Conservation (phyloP, 2,113 vertebrate species). For the Bostrychus sinensis region DNA sequence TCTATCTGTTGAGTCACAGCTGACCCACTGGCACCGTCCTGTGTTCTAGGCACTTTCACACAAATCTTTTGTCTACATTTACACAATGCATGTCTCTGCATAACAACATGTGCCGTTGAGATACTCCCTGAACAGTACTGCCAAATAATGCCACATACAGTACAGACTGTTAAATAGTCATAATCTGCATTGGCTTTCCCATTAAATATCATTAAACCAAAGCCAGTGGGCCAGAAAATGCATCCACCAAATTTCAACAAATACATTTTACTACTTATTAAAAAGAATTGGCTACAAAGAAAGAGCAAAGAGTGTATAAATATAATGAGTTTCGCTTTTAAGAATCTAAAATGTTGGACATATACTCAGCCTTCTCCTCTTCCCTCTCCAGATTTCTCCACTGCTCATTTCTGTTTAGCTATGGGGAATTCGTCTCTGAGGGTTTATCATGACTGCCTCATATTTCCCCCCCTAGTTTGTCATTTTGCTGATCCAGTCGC, state of each 20-base stretch:
- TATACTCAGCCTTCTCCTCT: slow-evolving; percentile 39
- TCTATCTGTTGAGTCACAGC: no score
- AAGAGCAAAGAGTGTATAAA: slow-evolving; percentile 14
- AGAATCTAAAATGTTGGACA: slow-evolving; percentile 26
- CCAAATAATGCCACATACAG: no score
- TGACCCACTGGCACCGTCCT: slow-evolving; percentile 20
- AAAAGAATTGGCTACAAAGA: slow-evolving; percentile 26
- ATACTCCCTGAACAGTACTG: slow-evolving; percentile 7
- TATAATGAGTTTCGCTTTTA: slow-evolving; percentile 37
- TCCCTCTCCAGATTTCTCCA: slow-evolving; percentile 43
- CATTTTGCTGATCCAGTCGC: slow-evolving; percentile 75
- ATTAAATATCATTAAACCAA: slow-evolving; percentile 43
- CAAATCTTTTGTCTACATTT: slow-evolving; percentile 15
- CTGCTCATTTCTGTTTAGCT: slow-evolving; percentile 39
- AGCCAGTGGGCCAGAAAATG: slow-evolving; percentile 34
- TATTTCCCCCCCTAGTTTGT: slow-evolving; percentile 59
- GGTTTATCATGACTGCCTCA: slow-evolving; percentile 72
- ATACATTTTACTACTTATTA: slow-evolving; percentile 50
- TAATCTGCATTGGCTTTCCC: slow-evolving; percentile 47
- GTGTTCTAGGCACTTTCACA: slow-evolving; percentile 13
- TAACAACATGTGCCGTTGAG: slow-evolving; percentile 16
- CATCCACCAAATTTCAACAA: slow-evolving; percentile 54
- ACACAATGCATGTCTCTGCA: neutral
- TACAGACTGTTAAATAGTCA: slow-evolving; percentile 33
- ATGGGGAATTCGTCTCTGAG: slow-evolving; percentile 67